Evolutionary conservation across 2,797 vertebrate species (phyloP), one percentile per base, ranked within the genome.

Genomic region (Anolis apletophallus): DNA sequence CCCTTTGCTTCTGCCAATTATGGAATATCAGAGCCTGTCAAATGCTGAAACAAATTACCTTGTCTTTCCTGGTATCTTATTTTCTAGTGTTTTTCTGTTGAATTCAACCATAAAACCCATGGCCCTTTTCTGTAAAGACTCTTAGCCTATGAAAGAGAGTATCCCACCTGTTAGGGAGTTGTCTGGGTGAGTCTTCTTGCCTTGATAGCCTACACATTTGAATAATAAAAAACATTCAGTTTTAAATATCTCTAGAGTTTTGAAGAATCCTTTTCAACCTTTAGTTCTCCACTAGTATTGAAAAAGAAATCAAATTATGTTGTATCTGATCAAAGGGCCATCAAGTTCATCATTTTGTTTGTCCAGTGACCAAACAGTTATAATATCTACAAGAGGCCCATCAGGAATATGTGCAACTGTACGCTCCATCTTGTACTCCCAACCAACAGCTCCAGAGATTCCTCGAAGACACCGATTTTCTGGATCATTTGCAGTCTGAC

Each of bases 11-110:
- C 88, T 88, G 77, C 61, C 85, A 90, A 69, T 92, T 90, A 78
- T 32, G 89, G 90, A 91, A 89, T 86, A 90, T 68, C 9, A 82
- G 4, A 29, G 29, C 52, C 86, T 86, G 90, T 91, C 91, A 94
- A 90, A 83, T 36, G 52, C 67, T 68, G 85, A 93, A 81, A 89
- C 61, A 84, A 94, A 95, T 92, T 91, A 85, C 72, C 32, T 86
- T 81, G 50, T 69, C 50, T 90, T 88, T 17, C 21, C 34, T 88
- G 52, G 88, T 19, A 69, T 87, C 4, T 85, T 85, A 90, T 90
- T 91, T 88, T 73, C 83, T 57, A 88, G 84, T n/a, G 7, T 32
- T 52, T 19, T 21, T 23, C 12, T 10, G 11, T 89, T 59, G 0
- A 10, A 90, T 17, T 73, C 90, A 68, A 11, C 3, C 76, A 10